A percentile compares a stretch with the other conserved stretches of the same genome.
Evolutionary conservation across 2,888 invertebrate species (phyloP).

Genomic region (Hyalella azteca): DNA sequence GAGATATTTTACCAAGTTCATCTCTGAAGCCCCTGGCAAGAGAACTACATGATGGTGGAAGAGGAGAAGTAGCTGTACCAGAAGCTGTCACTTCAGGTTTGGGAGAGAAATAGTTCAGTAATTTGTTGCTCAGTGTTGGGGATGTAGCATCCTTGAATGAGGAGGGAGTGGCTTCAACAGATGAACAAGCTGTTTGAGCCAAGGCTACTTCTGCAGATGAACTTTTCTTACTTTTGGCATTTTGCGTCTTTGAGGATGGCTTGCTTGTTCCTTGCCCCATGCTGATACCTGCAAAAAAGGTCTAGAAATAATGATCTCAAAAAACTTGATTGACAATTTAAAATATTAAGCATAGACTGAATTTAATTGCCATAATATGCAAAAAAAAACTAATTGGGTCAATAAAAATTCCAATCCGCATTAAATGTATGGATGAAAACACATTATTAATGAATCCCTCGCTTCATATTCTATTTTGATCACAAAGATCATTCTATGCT

Average conservation of each 20-base stretch:
- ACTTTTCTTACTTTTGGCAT: background rate
- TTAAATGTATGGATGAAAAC: no score
- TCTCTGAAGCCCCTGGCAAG: conserved; percentile 8
- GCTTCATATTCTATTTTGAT: no score
- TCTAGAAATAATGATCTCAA: no score
- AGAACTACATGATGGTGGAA: conserved; percentile 28
- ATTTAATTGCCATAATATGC: no score
- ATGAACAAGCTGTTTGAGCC: background rate
- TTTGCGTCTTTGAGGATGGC: background rate
- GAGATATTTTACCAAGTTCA: background rate
- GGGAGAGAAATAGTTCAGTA: background rate
- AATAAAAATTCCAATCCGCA: no score
- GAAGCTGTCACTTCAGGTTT: background rate
- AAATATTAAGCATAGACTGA: no score
- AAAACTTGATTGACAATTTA: no score
- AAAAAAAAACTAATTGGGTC: no score
- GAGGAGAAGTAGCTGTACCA: background rate
- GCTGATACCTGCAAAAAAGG: background rate
- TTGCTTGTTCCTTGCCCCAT: conserved; percentile 26
- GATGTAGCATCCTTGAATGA: background rate
- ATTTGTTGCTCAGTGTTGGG: background rate
- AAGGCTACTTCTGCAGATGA: background rate
- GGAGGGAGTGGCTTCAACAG: background rate
- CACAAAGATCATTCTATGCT: no score
- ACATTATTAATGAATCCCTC: no score